phyloP scores from a whole-genome alignment of 1,140 invertebrate species.

The Acyrthosiphon pisum region DNA sequence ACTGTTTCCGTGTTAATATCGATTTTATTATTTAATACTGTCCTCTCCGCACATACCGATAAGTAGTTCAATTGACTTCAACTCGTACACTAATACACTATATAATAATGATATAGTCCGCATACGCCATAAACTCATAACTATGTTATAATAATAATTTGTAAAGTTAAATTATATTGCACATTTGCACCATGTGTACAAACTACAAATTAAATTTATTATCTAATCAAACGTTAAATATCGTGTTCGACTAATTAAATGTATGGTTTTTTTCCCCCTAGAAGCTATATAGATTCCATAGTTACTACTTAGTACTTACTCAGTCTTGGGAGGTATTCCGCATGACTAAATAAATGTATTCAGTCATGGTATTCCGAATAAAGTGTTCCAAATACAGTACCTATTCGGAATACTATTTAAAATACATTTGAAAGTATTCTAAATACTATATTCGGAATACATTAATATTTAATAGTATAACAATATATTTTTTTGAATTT shows the following conservation, averaged over 20 bases:
- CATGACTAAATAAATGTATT: too few relatives aligned
- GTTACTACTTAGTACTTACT: too few relatives aligned
- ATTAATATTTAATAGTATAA: too few relatives aligned
- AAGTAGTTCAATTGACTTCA: slow-evolving; percentile 8
- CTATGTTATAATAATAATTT: not conserved
- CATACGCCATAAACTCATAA: not conserved
- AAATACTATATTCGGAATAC: too few relatives aligned
- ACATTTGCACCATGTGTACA: not conserved
- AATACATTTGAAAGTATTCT: too few relatives aligned
- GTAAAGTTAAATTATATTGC: not conserved
- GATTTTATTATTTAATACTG: slow-evolving; percentile 36
- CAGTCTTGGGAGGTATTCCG: too few relatives aligned
- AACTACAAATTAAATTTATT: not conserved
- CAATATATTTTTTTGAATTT: too few relatives aligned
- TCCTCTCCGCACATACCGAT: not conserved
- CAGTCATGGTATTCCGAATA: too few relatives aligned
- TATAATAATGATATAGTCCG: not conserved
- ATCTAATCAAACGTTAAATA: not conserved
- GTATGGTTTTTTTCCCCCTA: not conserved
- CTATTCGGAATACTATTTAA: too few relatives aligned
- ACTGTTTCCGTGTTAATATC: slow-evolving; percentile 13
- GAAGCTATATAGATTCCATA: not conserved
- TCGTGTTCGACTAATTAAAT: not conserved
- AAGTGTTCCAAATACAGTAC: too few relatives aligned
- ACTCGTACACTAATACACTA: not conserved